A percentile compares a stretch with the other conserved stretches of the same genome.
Conservation (phyloP, 2,113 vertebrate genomes). For the Atractosteus spatula region DNA sequence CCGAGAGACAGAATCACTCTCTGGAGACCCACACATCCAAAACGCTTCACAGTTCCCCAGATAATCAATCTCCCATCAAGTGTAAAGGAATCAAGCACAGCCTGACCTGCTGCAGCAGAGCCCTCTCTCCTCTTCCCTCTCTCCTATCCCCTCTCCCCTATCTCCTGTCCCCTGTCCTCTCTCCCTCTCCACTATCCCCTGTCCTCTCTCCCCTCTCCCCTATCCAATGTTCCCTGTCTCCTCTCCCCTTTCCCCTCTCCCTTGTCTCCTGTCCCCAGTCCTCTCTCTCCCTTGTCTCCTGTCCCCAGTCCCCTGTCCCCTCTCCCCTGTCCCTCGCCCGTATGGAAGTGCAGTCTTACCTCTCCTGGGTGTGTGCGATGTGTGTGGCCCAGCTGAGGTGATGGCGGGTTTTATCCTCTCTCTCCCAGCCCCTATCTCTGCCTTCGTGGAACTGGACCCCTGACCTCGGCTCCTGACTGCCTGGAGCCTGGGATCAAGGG, state of each 20-base stretch:
- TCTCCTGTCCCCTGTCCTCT: not conserved
- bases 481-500: too few species aligned
- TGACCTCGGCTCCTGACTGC: too few species aligned
- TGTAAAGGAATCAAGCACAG: constrained; percentile 14
- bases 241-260: not conserved
- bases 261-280: not conserved
- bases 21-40: constrained; percentile 18
- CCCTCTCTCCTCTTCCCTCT: too few species aligned
- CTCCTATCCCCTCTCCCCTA: too few species aligned
- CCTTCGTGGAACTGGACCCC: too few species aligned
- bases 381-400: not conserved
- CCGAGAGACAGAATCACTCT: too few species aligned
- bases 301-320: not conserved
- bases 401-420: not conserved
- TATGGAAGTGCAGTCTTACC: not conserved
- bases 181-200: not conserved
- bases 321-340: not conserved
- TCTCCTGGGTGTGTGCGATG: not conserved
- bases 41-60: not conserved
- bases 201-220: not conserved
- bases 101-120: constrained; percentile 1
- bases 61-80: constrained; percentile 5
- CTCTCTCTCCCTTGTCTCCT: not conserved
- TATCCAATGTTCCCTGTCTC: not conserved
- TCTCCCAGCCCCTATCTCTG: not conserved